A percentile compares a stretch with the other conserved stretches of the same genome.
phyloP scores from a whole-genome alignment of 2,888 invertebrate genomes.

The Anthophora plumipes region DNA sequence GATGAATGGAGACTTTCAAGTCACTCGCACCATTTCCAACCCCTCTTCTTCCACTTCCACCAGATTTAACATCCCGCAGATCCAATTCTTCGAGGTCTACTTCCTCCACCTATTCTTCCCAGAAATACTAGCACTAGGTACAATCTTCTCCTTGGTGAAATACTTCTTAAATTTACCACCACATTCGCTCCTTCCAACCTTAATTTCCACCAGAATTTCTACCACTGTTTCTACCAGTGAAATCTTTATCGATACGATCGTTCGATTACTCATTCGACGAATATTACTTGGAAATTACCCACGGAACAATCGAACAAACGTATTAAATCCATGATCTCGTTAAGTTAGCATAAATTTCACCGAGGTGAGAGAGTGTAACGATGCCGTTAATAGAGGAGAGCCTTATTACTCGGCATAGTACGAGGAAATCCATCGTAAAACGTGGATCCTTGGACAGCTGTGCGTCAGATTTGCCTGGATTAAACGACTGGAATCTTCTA shows the following conservation, averaged over 20 bases:
- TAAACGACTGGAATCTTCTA: constrained; percentile 7
- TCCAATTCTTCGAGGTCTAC: no score
- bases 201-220: background rate
- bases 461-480: constrained; percentile 15
- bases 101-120: no score
- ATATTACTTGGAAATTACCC: background rate
- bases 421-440: constrained; percentile 6
- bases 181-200: background rate
- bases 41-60: no score
- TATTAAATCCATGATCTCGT: background rate
- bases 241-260: no score
- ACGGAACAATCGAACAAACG: background rate
- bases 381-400: background rate
- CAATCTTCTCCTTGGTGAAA: no score
- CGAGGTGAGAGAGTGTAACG: background rate
- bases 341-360: background rate
- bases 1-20: no score
- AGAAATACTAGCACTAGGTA: no score
- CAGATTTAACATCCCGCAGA: no score
- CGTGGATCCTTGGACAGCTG: constrained; percentile 14
- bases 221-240: no score
- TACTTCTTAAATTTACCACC: no score
- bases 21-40: no score
- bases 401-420: constrained; percentile 8
- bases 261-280: background rate